phyloP scores from a whole-genome alignment of 2,888 invertebrate species.

The Nephrotoma appendiculata region DNA sequence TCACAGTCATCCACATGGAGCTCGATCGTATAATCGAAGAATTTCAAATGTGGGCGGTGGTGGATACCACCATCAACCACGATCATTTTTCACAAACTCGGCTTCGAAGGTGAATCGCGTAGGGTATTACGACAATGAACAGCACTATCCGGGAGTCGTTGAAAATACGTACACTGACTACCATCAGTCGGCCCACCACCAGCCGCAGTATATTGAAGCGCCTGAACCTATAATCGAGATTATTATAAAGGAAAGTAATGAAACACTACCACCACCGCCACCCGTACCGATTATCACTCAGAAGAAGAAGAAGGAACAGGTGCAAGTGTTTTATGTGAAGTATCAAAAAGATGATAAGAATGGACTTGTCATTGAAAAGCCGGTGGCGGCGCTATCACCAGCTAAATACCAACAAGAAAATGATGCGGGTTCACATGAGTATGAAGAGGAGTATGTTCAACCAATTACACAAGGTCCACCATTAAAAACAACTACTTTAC shows the following conservation, averaged over 20 bases:
- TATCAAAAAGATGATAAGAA: conserved; percentile 72
- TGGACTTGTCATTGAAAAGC: conserved; percentile 64
- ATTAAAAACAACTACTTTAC: conserved; percentile 57
- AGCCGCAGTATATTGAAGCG: conserved; percentile 49
- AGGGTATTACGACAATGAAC: background rate
- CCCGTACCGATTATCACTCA: conserved; percentile 29
- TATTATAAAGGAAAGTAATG: conserved; percentile 81
- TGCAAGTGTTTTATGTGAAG: conserved; percentile 82
- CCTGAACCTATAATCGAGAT: conserved; percentile 87
- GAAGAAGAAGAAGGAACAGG: conserved; percentile 65
- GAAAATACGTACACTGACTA: background rate
- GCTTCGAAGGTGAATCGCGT: background rate
- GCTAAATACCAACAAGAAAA: conserved; percentile 48
- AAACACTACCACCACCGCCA: conserved; percentile 51
- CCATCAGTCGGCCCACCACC: conserved; percentile 24
- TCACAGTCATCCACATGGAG: background rate
- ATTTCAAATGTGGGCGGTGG: background rate
- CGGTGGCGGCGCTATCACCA: conserved; percentile 63
- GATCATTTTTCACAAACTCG: background rate
- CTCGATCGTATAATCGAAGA: background rate
- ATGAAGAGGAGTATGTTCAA: conserved; percentile 20
- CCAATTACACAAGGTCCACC: conserved; percentile 39
- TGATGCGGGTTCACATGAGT: conserved; percentile 36
- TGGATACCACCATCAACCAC: background rate
- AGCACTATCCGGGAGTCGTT: background rate